Evolutionary conservation across 2,113 vertebrate species (phyloP), one percentile per base, ranked within the genome.

Genomic region (Sebastes schlegelii): DNA sequence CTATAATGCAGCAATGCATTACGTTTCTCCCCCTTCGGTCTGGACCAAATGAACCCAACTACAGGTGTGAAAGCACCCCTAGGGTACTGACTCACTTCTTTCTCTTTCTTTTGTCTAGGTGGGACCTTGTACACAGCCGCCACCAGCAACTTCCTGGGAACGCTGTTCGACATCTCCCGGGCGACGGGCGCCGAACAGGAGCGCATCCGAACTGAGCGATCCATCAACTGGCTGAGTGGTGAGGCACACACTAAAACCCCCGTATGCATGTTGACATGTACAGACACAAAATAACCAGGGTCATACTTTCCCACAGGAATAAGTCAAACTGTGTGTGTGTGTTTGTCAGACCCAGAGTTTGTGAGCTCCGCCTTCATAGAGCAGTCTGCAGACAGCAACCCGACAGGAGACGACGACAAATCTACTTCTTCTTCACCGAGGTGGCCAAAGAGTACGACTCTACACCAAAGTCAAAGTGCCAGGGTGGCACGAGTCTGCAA

Each of bases 351-450:
- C 58, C 96, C 97, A 7, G 95, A 96, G 74, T 98, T 98, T 85
- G 96, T 97, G 57, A 93, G 95, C 84, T 97, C 97, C 0, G 83
- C 96, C 45, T 96, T 95, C 78, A 93, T 98, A 79, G 87, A 95
- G 73, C 95, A 96, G 80, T 88, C 94, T 0, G 74, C 87, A 5
- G 88, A 88, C 60, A 92, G 86, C 19, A 95, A 96, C 54, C 94
- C 92, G 0, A 80, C 66, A 1, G 95, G 93, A 21, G 95, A 97
- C 4, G 96, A 97, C 0, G 95, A 96, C 69, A 97, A 97, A 95
- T 98, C 90, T 97, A 96, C 92, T 98, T 98, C 90, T 98, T 98
- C 93, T 97, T 98, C 91, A 97, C 95, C 4, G 97, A 98, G 84
- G 95, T 94, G 19, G 96, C 97, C 54, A 95, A 95, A 86, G 96